Evolutionary conservation across 2,113 vertebrate genomes (phyloP).

Genomic region (Apaloderma vittatum): DNA sequence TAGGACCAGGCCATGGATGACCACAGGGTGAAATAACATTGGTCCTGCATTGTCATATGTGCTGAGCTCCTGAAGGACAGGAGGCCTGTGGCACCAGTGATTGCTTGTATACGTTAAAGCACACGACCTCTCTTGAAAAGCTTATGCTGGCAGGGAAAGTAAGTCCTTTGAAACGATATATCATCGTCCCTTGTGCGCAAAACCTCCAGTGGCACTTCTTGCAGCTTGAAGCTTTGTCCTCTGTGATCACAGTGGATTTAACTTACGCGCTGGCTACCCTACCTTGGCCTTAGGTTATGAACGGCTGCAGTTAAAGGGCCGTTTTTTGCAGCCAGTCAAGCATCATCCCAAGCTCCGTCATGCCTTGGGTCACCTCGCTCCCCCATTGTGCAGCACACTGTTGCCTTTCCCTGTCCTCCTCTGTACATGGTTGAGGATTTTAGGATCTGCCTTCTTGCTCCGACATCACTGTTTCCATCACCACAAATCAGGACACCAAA

Average conservation of each 20-base stretch:
- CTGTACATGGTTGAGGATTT: not conserved
- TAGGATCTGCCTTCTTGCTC: not conserved
- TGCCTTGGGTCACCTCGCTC: not conserved
- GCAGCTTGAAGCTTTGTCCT: not conserved
- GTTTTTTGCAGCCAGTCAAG: not conserved
- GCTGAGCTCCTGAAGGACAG: not conserved
- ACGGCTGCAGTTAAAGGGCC: not conserved
- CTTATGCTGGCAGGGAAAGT: not conserved
- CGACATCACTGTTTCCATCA: rapidly evolving
- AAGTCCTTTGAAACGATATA: not conserved
- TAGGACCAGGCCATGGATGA: not conserved
- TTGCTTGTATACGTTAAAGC: not conserved
- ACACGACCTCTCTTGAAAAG: not conserved
- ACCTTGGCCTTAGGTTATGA: not conserved
- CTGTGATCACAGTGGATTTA: not conserved
- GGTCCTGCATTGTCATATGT: not conserved
- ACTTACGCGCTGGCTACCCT: not conserved
- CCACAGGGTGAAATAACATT: not conserved
- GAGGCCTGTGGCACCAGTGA: not conserved
- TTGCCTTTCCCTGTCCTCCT: not conserved
- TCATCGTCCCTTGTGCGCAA: not conserved
- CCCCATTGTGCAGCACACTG: rapidly evolving
- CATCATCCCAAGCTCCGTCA: not conserved
- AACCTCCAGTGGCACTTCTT: not conserved
- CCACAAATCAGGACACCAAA: rapidly evolving